These are phyloP conservation scores for Anarsia innoxiella DNA, from an alignment of 2,888 invertebrate species.

Conservation along the genomic window DNA sequence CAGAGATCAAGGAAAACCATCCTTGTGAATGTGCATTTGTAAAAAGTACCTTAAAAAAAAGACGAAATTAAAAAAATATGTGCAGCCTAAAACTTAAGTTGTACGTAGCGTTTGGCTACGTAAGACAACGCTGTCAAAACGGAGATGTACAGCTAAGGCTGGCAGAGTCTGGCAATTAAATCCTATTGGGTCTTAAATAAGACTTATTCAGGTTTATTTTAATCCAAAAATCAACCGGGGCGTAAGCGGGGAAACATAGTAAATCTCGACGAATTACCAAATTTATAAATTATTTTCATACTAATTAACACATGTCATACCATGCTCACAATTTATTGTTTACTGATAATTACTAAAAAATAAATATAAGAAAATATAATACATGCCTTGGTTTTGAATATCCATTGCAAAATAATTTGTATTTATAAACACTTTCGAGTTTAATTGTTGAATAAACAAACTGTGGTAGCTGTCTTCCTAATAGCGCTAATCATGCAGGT, in stretches of 20 bases:
- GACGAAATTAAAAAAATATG: not conserved
- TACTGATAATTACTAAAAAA: too few species aligned
- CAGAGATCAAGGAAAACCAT: not conserved
- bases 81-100: not conserved
- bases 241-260: too few species aligned
- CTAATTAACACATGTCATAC: too few species aligned
- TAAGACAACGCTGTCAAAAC: not conserved
- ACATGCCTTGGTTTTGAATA: not conserved
- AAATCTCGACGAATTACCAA: too few species aligned
- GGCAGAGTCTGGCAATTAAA: not conserved
- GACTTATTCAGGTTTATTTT: not conserved
- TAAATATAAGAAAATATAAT: too few species aligned
- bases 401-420: not conserved
- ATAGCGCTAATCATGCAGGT: not conserved
- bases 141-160: not conserved
- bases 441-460: not conserved
- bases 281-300: too few species aligned
- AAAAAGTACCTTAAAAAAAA: not conserved
- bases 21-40: not conserved
- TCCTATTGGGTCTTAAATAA: not conserved
- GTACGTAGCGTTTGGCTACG: not conserved
- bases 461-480: not conserved
- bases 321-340: too few species aligned
- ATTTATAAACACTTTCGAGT: not conserved
- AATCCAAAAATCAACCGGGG: not conserved